Percentiles rank a stretch among this genome's conserved stretches.
Conservation (phyloP, 2,113 vertebrate genomes). For the Plotosus lineatus region DNA sequence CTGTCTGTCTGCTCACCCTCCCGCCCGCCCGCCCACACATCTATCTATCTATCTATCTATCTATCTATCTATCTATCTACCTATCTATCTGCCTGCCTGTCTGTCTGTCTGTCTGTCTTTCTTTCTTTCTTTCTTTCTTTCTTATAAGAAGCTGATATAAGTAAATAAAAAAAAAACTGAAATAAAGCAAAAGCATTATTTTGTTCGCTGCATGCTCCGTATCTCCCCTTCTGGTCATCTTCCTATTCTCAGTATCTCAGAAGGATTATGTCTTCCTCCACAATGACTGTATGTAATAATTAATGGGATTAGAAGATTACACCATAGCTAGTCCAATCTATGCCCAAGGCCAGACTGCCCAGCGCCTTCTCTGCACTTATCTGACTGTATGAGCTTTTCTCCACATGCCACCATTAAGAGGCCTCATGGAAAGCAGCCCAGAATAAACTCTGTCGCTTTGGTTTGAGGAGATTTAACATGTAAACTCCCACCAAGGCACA, state of each 20-base stretch:
- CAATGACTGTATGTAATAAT: constrained; percentile 67
- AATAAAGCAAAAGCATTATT: constrained; percentile 9
- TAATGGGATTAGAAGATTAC: constrained; percentile 72
- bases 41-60: too few relatives aligned
- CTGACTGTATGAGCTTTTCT: constrained; percentile 30
- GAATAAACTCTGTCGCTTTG: constrained; percentile 2
- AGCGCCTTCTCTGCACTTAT: constrained; percentile 39
- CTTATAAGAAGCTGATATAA: not conserved
- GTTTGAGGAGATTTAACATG: constrained; percentile 7
- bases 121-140: too few relatives aligned
- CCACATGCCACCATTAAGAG: constrained; percentile 10
- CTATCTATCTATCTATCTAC: too few relatives aligned
- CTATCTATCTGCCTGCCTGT: too few relatives aligned
- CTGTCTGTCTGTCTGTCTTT: too few relatives aligned
- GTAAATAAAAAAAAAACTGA: constrained; percentile 8
- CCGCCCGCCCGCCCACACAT: too few relatives aligned
- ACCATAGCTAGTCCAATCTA: constrained; percentile 49
- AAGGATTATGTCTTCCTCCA: constrained; percentile 56
- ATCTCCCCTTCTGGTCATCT: constrained; percentile 17
- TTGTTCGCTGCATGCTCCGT: not conserved
- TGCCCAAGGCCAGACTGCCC: constrained; percentile 43
- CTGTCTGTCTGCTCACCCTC: too few relatives aligned
- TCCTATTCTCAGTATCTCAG: constrained; percentile 43
- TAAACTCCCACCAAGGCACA: not conserved
- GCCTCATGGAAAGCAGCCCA: not conserved